Base-by-base conservation (phyloP, 2,888 invertebrate species). In the Xestia sexstrigata region DNA sequence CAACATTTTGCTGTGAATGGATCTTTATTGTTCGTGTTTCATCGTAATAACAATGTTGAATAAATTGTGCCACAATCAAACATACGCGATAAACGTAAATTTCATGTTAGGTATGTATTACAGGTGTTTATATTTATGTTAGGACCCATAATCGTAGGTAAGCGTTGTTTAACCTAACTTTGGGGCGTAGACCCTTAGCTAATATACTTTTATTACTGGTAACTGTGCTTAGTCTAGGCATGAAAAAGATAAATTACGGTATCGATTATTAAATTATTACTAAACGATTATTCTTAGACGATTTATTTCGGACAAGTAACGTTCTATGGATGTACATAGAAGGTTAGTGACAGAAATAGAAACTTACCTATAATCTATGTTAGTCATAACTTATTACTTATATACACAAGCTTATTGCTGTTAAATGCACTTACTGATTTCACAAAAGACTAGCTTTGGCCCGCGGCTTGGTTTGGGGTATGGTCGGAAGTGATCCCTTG, bases 11-110 rank as follows among this genome's bases (percentile, higher is more conserved):
- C 88, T 91, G 89, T 84, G 82, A 87, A 85, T 78, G 80, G 82
- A 87, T 89, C 79, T 91, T 91, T 91, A 92, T 91, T 90, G 91
- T 92, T 92, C 90, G 89, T 90, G 92, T 90, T 91, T 88, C 85
- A 79, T 85, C 82, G 90, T 90, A 91, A 91, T 90, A 92, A 90
- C 88, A 91, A 88, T 90, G 91, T 85, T 83, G 80, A 82, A 86
- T 89, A 86, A 88, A 88, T 89, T 88, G 84, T 77, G 77, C 82
- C 67, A 82, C 85, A 87, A 80, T 88, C 85, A 89, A 84, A 84
- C 82, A 80, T 87, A 77, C 70, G 74, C 77, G 79, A 79, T 88
- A 82, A 80, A 84, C 85, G 76, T 80, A 82, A 76, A 84, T 82
- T 78, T 75, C 67, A 78, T 60, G 79, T 80, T 58, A 73, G 69